Percentiles rank a stretch among this genome's conserved stretches.
Evolutionary conservation across 2,888 invertebrate genomes (phyloP).

Genomic region (Cryptocephalus moraei): DNA sequence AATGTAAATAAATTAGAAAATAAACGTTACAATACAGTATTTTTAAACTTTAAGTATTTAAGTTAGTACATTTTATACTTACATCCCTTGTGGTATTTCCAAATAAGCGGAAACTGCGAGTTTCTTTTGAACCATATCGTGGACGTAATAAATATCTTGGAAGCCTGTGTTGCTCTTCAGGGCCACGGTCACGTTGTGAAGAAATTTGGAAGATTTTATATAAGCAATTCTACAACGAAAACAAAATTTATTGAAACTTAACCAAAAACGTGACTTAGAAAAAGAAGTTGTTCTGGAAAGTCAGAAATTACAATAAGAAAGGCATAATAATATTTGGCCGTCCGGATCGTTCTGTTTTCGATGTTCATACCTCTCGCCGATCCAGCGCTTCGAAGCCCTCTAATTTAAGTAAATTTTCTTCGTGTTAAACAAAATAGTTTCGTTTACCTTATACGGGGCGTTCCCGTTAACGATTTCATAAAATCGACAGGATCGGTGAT

Average conservation of each 20-base stretch:
- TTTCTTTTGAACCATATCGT: constrained; percentile 21
- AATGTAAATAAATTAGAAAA: too few species aligned
- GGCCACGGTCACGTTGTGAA: constrained; percentile 32
- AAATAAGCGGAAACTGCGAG: constrained; percentile 50
- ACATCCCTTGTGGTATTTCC: constrained; percentile 50
- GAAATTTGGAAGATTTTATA: constrained; percentile 24
- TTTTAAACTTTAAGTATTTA: too few species aligned
- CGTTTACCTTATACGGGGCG: constrained; percentile 50
- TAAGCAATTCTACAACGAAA: constrained; percentile 31
- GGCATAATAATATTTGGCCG: too few species aligned
- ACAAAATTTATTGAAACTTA: neutral
- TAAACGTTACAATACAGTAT: too few species aligned
- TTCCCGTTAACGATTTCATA: constrained; percentile 49
- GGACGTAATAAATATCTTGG: constrained; percentile 47
- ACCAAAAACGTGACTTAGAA: too few species aligned
- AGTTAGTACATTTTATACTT: too few species aligned
- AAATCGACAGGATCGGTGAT: constrained; percentile 49
- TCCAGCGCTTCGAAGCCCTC: too few species aligned
- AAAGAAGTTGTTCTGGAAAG: too few species aligned
- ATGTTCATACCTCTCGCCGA: too few species aligned
- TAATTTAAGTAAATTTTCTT: constrained; percentile 1
- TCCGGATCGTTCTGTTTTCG: too few species aligned
- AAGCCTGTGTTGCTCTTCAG: constrained; percentile 30
- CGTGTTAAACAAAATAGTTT: neutral
- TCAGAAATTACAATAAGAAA: neutral